Conservation (phyloP, 2,888 invertebrate genomes). For the Epirrhoe alternata region DNA sequence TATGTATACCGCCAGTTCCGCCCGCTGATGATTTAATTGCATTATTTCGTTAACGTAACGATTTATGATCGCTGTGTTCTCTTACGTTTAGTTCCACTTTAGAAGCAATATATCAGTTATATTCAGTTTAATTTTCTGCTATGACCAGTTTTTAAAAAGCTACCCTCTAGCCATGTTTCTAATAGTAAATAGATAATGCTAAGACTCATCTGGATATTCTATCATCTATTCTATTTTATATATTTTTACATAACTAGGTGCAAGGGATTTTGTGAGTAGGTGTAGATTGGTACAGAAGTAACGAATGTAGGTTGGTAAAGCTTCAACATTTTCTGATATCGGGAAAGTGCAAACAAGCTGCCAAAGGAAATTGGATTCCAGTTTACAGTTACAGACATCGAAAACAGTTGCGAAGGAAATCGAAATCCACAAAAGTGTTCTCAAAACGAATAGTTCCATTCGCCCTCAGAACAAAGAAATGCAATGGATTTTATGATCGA, state of each 20-base stretch:
- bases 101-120: background rate
- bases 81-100: background rate
- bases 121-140: conserved; percentile 3
- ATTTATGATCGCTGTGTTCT: conserved; percentile 21
- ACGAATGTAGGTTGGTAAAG: background rate
- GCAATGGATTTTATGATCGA: conserved; percentile 28
- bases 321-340: conserved; percentile 43
- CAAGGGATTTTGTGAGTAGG: too few relatives aligned
- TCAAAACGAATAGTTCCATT: conserved; percentile 42
- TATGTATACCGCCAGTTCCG: conserved; percentile 47
- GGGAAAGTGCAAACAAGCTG: conserved; percentile 59
- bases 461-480: conserved; percentile 21
- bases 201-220: too few relatives aligned
- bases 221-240: too few relatives aligned
- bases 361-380: conserved; percentile 67
- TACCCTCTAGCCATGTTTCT: background rate
- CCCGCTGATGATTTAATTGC: conserved; percentile 43
- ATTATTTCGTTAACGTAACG: conserved; percentile 32
- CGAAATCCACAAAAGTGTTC: conserved; percentile 52
- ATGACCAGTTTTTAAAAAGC: background rate
- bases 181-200: too few relatives aligned
- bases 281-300: background rate
- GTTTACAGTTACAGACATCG: conserved; percentile 51
- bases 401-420: conserved; percentile 62
- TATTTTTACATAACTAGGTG: too few relatives aligned